phyloP scores from a whole-genome alignment of 2,888 invertebrate genomes.

The Masnerella sp. region DNA sequence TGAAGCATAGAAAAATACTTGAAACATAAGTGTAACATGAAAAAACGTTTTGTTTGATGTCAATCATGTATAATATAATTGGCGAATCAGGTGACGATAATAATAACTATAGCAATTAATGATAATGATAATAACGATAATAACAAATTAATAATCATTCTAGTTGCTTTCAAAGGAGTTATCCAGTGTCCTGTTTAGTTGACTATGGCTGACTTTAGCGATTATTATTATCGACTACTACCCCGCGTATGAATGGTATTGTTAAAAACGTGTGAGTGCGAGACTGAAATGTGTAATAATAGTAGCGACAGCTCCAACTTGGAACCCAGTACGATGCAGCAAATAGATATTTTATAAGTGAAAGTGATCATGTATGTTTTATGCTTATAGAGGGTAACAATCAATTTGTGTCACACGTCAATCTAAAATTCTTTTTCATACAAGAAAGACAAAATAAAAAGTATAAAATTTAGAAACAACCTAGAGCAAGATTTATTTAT shows the following conservation, averaged over 20 bases:
- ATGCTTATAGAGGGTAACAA: conserved; percentile 73
- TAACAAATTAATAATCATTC: conserved; percentile 34
- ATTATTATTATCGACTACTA: conserved; percentile 43
- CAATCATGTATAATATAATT: conserved; percentile 35
- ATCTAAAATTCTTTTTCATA: conserved; percentile 32
- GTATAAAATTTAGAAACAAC: conserved; percentile 28
- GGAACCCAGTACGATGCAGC: conserved; percentile 60
- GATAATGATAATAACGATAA: conserved; percentile 43
- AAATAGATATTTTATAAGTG: conserved; percentile 75
- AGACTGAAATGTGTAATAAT: conserved; percentile 69
- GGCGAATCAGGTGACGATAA: conserved; percentile 36
- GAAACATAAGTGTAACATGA: not conserved
- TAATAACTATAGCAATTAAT: conserved; percentile 39
- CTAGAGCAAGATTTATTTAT: no score
- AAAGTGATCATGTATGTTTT: conserved; percentile 74
- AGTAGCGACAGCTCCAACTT: conserved; percentile 60
- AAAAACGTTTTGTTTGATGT: conserved; percentile 40
- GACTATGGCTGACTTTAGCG: conserved; percentile 39
- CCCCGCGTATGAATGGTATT: conserved; percentile 61
- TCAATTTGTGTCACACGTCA: conserved; percentile 73
- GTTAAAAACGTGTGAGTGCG: conserved; percentile 65
- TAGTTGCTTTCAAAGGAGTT: conserved; percentile 47
- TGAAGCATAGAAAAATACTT: conserved; percentile 14
- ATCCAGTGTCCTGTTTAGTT: conserved; percentile 42
- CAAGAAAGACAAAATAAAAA: conserved; percentile 33